Evolutionary conservation across 2,113 vertebrate species (phyloP).

Genomic region (Jaculus jaculus): DNA sequence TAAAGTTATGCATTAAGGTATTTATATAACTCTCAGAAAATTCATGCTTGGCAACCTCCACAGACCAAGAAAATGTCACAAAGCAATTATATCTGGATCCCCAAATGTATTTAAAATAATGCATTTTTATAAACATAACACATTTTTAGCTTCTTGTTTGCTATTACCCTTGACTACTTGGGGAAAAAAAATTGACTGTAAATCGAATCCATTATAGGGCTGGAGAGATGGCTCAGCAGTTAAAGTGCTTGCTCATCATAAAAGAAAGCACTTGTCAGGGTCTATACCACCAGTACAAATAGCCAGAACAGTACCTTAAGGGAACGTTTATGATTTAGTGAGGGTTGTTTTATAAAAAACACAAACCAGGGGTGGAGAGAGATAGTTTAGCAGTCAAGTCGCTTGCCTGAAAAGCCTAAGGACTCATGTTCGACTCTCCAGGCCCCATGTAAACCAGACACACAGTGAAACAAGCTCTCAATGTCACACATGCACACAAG

Average conservation of each 20-base stretch:
- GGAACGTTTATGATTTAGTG: too few species aligned
- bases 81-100: neutral
- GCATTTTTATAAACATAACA: neutral
- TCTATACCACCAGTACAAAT: neutral
- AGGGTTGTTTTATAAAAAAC: too few species aligned
- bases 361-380: too few species aligned
- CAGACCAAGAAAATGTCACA: neutral
- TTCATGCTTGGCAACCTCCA: neutral
- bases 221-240: too few species aligned
- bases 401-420: too few species aligned
- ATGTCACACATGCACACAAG: too few species aligned
- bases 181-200: neutral
- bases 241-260: too few species aligned
- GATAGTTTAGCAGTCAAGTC: too few species aligned
- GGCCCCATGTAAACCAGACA: too few species aligned
- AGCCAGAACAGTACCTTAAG: too few species aligned
- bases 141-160: neutral
- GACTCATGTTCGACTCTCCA: too few species aligned
- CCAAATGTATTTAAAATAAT: neutral
- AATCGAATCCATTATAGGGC: neutral
- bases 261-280: neutral
- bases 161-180: neutral
- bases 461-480: too few species aligned
- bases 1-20: neutral
- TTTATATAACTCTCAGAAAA: neutral